Evolutionary conservation across 2,888 invertebrate species (phyloP), one percentile per base, ranked within the genome.

Genomic region (Ormyrus nitidulus): DNA sequence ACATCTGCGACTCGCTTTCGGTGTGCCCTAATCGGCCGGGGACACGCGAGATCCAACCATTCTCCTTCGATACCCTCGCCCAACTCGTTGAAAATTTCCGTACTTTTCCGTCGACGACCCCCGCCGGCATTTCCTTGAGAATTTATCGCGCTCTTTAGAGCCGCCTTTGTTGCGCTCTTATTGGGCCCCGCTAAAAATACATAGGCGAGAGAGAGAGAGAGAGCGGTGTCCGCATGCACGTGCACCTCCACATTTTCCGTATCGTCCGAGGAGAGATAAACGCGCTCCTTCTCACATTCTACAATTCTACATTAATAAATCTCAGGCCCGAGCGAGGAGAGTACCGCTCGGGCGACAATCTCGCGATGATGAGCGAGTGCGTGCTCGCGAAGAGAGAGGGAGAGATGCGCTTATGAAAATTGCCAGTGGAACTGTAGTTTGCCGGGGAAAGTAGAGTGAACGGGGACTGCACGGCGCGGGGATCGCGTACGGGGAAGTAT

Each of bases 251-350:
- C 65, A 51, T 58, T 70, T 77, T 61, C 54, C 61, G 8, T 11
- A 48, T 56, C 48, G 44, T n/a, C 46, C 13, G 9, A 61, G 19
- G 19, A 19, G 19, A 19, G 19, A 49, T 59, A 71, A 51, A 71
- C 34, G 34, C 19, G 8, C 61, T 68, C 51, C 54, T 19, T 70
- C 54, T 77, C 64, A 58, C 69, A 76, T 69, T 68, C 68, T 68
- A 51, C 68, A 58, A 69, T 70, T 70, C 62, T 11, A 70, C 70
- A 59, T 71, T 71, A 65, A 71, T 77, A 56, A 66, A 77, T 77
- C 77, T 71, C 70, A n/a, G 19, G 46, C 10, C 51, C 53, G 59
- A 64, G 19, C 19, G 19, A 19, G 19, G 19, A 19, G 19, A 72
- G 64, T 54, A 64, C 69, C 19, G 19, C 11, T 53, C 48, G 61